A percentile compares a stretch with the other conserved stretches of the same genome.
Conservation (phyloP, 2,797 vertebrate genomes). For the Gobionotothen gibberifrons region DNA sequence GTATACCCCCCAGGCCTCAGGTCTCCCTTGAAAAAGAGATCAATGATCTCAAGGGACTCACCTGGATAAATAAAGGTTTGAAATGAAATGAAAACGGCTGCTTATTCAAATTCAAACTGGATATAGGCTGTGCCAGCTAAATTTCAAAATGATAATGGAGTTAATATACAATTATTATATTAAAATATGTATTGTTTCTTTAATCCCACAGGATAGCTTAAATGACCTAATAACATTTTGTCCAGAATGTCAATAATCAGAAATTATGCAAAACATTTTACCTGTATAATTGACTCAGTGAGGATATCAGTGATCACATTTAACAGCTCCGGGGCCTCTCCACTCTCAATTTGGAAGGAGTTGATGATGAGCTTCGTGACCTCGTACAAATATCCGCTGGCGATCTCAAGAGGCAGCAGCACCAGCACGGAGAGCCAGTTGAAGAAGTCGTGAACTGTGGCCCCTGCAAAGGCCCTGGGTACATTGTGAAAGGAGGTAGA, state of each 20-base stretch:
- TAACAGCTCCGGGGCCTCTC: slow-evolving; percentile 91
- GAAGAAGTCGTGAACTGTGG: slow-evolving; percentile 97
- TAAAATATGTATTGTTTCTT: too few relatives aligned
- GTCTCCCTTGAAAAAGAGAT: too few relatives aligned
- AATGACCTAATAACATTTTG: neutral
- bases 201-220: neutral
- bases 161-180: too few relatives aligned
- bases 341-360: slow-evolving; percentile 89
- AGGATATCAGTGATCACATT: slow-evolving; percentile 95
- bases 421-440: slow-evolving; percentile 96
- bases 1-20: too few relatives aligned
- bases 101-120: too few relatives aligned
- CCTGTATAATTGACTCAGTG: slow-evolving; percentile 92
- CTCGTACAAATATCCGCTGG: slow-evolving; percentile 86
- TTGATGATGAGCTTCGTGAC: slow-evolving; percentile 87
- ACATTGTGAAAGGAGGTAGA: neutral
- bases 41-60: too few relatives aligned
- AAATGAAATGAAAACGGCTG: too few relatives aligned
- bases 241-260: neutral
- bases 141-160: too few relatives aligned
- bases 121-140: too few relatives aligned
- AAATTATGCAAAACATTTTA: slow-evolving; percentile 22
- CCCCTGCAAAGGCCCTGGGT: slow-evolving; percentile 93
- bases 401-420: slow-evolving; percentile 90
- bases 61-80: too few relatives aligned